A percentile compares a stretch with the other conserved stretches of the same genome.
Evolutionary conservation across 2,888 invertebrate species (phyloP).

Genomic region (Dorcus parallelipipedus): DNA sequence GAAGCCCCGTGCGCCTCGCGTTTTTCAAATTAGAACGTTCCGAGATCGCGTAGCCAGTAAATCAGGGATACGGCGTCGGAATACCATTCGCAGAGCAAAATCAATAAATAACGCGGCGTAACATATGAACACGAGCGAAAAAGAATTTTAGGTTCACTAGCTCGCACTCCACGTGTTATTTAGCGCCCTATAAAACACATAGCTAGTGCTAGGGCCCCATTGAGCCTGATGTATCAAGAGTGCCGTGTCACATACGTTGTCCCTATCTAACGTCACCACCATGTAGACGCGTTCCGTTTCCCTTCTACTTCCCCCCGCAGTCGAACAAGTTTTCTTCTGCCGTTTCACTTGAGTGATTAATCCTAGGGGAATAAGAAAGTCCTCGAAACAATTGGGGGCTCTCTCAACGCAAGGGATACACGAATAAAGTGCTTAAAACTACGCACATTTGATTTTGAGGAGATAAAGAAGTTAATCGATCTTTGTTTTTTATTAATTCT

Average conservation of each 20-base stretch:
- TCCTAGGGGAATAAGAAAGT: slow-evolving; percentile 13
- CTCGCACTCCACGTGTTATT: slow-evolving; percentile 26
- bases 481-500: too few species aligned
- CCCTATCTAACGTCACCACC: slow-evolving; percentile 1
- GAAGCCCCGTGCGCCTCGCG: too few species aligned
- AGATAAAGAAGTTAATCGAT: too few species aligned
- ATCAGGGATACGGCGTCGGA: not conserved
- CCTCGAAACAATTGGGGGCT: slow-evolving; percentile 15
- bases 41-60: too few species aligned
- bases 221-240: slow-evolving; percentile 11
- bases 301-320: slow-evolving; percentile 11
- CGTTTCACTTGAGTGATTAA: slow-evolving; percentile 17
- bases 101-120: slow-evolving; percentile 32
- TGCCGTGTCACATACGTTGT: slow-evolving; percentile 15
- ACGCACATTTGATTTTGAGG: slow-evolving; percentile 5
- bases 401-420: not conserved
- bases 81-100: slow-evolving; percentile 18
- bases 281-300: slow-evolving; percentile 6
- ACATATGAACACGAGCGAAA: slow-evolving; percentile 30
- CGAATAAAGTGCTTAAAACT: slow-evolving; percentile 6
- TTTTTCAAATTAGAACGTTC: too few species aligned
- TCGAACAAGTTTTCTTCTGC: slow-evolving; percentile 15
- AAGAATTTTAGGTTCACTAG: slow-evolving; percentile 31
- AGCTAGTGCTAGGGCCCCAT: slow-evolving; percentile 7
- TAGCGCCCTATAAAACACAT: slow-evolving; percentile 29